These are phyloP conservation scores for Danio rerio DNA, from an alignment of 2,113 vertebrate genomes.

Conservation along the genomic window DNA sequence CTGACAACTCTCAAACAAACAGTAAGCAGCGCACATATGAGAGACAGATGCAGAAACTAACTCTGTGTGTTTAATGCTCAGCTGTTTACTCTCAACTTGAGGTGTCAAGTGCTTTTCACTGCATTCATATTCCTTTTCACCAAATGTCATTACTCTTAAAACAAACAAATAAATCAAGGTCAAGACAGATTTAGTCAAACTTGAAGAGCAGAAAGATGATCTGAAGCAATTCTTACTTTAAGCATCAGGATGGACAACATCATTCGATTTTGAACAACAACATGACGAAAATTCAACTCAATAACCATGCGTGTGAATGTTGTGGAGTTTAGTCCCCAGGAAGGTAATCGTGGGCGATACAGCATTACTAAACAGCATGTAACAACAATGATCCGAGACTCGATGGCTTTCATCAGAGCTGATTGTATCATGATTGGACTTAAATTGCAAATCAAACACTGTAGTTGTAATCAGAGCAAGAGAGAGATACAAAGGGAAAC, in stretches of 20 bases:
- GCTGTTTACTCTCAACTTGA: not conserved
- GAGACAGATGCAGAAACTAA: slow-evolving; percentile 45
- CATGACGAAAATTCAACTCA: not conserved
- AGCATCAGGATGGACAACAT: not conserved
- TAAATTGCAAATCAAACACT: slow-evolving; percentile 61
- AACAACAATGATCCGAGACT: slow-evolving; percentile 56
- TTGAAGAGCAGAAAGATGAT: slow-evolving; percentile 8
- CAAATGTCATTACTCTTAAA: slow-evolving; percentile 39
- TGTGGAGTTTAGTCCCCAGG: slow-evolving; percentile 34
- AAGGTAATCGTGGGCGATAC: slow-evolving; percentile 48
- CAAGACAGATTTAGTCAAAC: not conserved
- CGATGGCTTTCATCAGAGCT: slow-evolving; percentile 55
- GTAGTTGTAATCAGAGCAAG: slow-evolving; percentile 54
- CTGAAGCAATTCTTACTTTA: slow-evolving; percentile 19
- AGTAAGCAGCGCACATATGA: slow-evolving; percentile 34
- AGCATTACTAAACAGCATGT: slow-evolving; percentile 52
- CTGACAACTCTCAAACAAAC: slow-evolving; percentile 16
- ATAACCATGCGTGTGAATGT: slow-evolving; percentile 32
- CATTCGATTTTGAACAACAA: slow-evolving; percentile 32
- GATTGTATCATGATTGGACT: slow-evolving; percentile 61
- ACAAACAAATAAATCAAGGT: slow-evolving; percentile 7
- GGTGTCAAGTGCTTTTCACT: slow-evolving; percentile 36
- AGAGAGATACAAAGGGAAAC: slow-evolving; percentile 43
- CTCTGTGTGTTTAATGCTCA: slow-evolving; percentile 25
- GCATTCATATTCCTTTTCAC: slow-evolving; percentile 43